These are phyloP conservation scores for Phalacrocorax aristotelis DNA, from an alignment of 2,113 vertebrate genomes.

Conservation along the genomic window DNA sequence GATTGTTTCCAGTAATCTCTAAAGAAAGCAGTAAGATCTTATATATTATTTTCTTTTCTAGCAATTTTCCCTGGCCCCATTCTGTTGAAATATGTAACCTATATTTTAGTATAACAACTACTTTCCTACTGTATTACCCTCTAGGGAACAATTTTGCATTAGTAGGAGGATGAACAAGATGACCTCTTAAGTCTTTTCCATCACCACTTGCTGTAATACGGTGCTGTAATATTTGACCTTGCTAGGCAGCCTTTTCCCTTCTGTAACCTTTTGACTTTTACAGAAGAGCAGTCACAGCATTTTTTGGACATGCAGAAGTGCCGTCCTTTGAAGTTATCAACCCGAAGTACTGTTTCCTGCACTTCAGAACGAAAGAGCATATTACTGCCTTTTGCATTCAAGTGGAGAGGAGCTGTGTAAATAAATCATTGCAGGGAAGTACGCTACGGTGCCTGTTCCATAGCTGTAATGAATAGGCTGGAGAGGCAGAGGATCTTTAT, in stretches of 20 bases:
- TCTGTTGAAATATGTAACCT: slow-evolving; percentile 40
- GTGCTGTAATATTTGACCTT: slow-evolving; percentile 48
- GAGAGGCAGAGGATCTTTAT: background rate
- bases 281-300: background rate
- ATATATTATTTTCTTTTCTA: slow-evolving; percentile 38
- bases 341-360: background rate
- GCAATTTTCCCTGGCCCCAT: slow-evolving; percentile 4
- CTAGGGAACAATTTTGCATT: slow-evolving; percentile 26
- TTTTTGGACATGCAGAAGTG: background rate
- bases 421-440: background rate
- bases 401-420: slow-evolving; percentile 11
- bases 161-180: slow-evolving; percentile 35
- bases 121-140: slow-evolving; percentile 45
- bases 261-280: slow-evolving; percentile 18
- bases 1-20: background rate
- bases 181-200: slow-evolving; percentile 47
- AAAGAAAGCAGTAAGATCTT: slow-evolving; percentile 5
- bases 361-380: background rate
- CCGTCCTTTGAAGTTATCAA: slow-evolving; percentile 19
- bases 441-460: background rate
- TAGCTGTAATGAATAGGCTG: background rate
- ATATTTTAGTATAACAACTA: background rate
- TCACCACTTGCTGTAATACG: slow-evolving; percentile 49
- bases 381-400: slow-evolving; percentile 9
- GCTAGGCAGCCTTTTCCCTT: background rate